These are phyloP conservation scores for Ramphastos sulfuratus DNA, from an alignment of 2,113 vertebrate species.

Conservation along the genomic window DNA sequence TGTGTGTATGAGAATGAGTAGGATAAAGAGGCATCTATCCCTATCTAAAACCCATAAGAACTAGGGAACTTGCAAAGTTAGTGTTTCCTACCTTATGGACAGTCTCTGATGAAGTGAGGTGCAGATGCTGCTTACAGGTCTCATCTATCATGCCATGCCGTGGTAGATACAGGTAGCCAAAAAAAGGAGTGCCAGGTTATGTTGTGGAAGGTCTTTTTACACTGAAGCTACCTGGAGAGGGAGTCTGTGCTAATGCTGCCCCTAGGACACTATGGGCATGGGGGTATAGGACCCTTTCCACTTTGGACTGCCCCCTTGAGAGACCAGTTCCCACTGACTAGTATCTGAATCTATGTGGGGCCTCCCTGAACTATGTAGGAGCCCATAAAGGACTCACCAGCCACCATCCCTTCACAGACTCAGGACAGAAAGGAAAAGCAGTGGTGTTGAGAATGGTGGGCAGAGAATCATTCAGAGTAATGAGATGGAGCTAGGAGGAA, in stretches of 20 bases:
- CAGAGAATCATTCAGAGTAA: background rate
- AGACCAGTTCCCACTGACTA: background rate
- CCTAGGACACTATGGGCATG: accelerated
- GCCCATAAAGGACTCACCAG: background rate
- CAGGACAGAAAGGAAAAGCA: background rate
- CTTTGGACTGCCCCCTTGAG: background rate
- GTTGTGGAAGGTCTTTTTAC: background rate
- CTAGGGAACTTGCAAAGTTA: background rate
- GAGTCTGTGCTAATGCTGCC: background rate
- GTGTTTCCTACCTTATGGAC: background rate
- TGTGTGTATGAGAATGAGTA: background rate
- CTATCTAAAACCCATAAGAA: background rate
- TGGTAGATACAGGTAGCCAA: background rate
- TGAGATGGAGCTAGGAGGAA: background rate
- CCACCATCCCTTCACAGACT: background rate
- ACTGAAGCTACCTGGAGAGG: background rate
- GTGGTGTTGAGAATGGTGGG: background rate
- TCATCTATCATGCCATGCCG: background rate
- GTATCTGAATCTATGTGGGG: background rate
- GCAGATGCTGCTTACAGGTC: background rate
- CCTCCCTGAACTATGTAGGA: background rate
- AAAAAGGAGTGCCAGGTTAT: background rate
- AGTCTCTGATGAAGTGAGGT: background rate
- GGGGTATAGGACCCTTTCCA: background rate
- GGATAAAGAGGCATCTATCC: background rate